Conservation (phyloP, 2,113 vertebrate species). For the Tragelaphus imberbis region DNA sequence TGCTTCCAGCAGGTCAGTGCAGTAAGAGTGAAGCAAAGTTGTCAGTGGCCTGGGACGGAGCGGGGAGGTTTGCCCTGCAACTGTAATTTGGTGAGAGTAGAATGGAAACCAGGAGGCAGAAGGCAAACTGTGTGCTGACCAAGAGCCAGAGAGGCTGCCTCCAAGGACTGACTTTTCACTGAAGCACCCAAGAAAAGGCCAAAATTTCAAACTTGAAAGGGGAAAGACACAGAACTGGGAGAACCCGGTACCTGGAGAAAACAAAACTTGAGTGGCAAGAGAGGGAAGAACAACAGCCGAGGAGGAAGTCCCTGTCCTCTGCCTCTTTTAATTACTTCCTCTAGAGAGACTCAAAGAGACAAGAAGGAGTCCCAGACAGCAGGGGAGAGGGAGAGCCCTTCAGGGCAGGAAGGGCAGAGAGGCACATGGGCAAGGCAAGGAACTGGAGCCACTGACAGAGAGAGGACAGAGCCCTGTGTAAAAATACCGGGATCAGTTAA, state of each 20-base stretch:
- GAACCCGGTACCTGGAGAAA: not conserved
- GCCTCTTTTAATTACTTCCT: conserved; percentile 4
- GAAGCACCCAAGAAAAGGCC: not conserved
- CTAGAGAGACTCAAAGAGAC: not conserved
- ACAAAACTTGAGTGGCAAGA: not conserved
- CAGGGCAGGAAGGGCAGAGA: rapidly evolving
- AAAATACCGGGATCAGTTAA: not conserved
- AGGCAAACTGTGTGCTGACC: not conserved
- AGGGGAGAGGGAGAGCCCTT: not conserved
- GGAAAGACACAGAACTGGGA: not conserved
- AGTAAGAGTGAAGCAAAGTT: not conserved
- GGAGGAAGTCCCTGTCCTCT: not conserved
- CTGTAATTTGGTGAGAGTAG: not conserved
- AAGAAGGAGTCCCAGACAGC: not conserved
- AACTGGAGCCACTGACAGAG: not conserved
- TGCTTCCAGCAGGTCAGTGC: not conserved
- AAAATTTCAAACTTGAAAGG: not conserved
- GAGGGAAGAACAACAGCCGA: not conserved
- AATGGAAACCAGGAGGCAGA: not conserved
- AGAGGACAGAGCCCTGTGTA: not conserved
- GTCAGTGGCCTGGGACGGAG: not conserved
- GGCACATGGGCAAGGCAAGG: rapidly evolving
- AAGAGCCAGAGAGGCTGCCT: not conserved
- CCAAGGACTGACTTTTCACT: not conserved
- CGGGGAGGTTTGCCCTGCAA: not conserved